Evolutionary conservation across 1,140 invertebrate species (phyloP).

Genomic region (Leptinotarsa defecta): DNA sequence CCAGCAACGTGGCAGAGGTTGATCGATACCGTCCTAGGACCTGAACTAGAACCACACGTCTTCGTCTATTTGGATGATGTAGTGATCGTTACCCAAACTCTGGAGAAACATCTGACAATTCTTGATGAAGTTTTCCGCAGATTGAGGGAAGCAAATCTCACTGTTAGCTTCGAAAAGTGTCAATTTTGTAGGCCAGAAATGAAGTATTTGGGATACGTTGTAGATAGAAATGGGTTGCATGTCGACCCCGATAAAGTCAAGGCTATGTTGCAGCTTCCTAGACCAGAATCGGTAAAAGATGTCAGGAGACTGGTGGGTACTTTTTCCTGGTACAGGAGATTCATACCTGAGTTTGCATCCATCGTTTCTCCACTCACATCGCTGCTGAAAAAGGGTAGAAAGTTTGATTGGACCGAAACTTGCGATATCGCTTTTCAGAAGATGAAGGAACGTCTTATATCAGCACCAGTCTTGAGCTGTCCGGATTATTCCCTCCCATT

Average conservation of each 20-base stretch:
- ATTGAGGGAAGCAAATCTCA: background rate
- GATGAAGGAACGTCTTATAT: slow-evolving; percentile 24
- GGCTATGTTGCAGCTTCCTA: slow-evolving; percentile 10
- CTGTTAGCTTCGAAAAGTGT: background rate
- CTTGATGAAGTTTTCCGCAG: slow-evolving; percentile 3
- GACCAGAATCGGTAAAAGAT: slow-evolving; percentile 24
- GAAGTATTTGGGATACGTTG: slow-evolving; percentile 10
- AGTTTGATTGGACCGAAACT: slow-evolving; percentile 1
- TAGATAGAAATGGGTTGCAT: slow-evolving; percentile 15
- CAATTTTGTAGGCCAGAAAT: slow-evolving; percentile 12
- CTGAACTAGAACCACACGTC: slow-evolving; percentile 11
- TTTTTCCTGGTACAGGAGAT: slow-evolving; percentile 12
- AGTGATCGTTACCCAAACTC: background rate
- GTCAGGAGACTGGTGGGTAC: background rate
- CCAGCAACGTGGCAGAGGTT: slow-evolving; percentile 10
- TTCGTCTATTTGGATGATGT: slow-evolving; percentile 18
- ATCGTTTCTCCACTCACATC: background rate
- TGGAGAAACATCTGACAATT: slow-evolving; percentile 8
- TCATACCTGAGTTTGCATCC: slow-evolving; percentile 6
- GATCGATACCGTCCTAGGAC: slow-evolving; percentile 1
- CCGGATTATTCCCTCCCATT: slow-evolving; percentile 37
- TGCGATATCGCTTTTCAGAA: slow-evolving; percentile 22
- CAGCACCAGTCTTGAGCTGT: slow-evolving; percentile 30
- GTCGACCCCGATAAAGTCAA: slow-evolving; percentile 8
- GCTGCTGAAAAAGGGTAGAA: background rate